Evolutionary conservation across 2,113 vertebrate genomes (phyloP).

Genomic region (Charina bottae): DNA sequence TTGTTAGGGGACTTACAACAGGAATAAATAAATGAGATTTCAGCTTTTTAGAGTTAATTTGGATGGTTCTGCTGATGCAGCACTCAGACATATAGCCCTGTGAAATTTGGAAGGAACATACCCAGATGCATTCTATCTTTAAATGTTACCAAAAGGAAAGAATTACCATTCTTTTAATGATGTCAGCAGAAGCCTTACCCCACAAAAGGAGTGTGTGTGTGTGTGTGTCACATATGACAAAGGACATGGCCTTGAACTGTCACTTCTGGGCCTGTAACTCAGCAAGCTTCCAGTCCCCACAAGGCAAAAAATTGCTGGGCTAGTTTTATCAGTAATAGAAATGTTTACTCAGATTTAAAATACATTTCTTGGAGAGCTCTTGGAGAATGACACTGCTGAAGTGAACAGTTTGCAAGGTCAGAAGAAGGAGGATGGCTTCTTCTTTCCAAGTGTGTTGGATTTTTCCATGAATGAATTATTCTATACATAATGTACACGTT

Average conservation of each 20-base stretch:
- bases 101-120: not conserved
- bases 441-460: constrained; percentile 49
- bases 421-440: constrained; percentile 60
- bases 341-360: constrained; percentile 71
- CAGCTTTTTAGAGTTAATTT: constrained; percentile 22
- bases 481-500: not conserved
- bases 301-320: constrained; percentile 65
- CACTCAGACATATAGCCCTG: not conserved
- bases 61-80: not conserved
- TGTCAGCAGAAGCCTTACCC: constrained; percentile 41
- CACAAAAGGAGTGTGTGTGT: constrained; percentile 15
- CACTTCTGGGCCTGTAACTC: constrained; percentile 60
- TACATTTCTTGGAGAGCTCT: constrained; percentile 67
- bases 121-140: constrained; percentile 27
- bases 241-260: constrained; percentile 57
- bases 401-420: constrained; percentile 70
- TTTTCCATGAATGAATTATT: constrained; percentile 3
- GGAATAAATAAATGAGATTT: constrained; percentile 18
- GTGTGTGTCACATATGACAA: constrained; percentile 40
- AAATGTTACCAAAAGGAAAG: constrained; percentile 34
- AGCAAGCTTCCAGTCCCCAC: constrained; percentile 56
- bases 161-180: constrained; percentile 53
- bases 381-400: constrained; percentile 67
- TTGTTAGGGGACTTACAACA: not conserved
- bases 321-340: constrained; percentile 69